Evolutionary conservation across 2,888 invertebrate genomes (phyloP), one percentile per base, ranked within the genome.

Genomic region (Lasioglossum villosulum): DNA sequence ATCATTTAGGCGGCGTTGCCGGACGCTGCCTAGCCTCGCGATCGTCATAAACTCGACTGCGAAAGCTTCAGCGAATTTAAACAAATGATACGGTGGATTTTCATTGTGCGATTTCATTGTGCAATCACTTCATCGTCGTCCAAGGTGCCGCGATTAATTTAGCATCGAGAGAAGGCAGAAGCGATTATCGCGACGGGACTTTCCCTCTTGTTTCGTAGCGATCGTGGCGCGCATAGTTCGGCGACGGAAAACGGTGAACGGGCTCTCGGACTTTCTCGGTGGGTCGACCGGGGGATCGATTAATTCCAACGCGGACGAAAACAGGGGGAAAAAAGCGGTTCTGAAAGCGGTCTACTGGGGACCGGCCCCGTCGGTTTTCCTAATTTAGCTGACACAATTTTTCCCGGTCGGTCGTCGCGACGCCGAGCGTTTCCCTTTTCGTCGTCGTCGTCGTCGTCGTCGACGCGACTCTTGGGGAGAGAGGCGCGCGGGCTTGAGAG

Each of bases 371-470:
- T 34, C 63, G 78, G 78, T 75, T 73, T 78, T 90, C 91, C 83
- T 91, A 85, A 91, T 91, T 91, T 91, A 90, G 88, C 89, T 92
- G 91, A 91, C 91, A 92, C 90, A 92, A 91, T 92, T 92, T 92
- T 92, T 92, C 82, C 88, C 76, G 74, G 72, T 82, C 84, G 83
- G 73, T 77, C 78, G 88, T 91, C 85, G 87, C 88, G 87, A 90
- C 86, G 88, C 83, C 78, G 48, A 72, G 56, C 78, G 75, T 84
- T 81, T 86, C 85, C 82, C 89, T 89, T 89, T 91, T 80, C 82
- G 89, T 86, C 76, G 79, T 59, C 79, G 86, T 59, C 89, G 86
- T 86, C 76, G 79, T 68, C 80, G 86, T 77, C 83, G 68, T 80
- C 80, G 66, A 34, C 66, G 68, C 68, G 68, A 37, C 34, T 34